These are phyloP conservation scores for Palaemon carinicauda DNA, from an alignment of 1,140 invertebrate species.

Conservation along the genomic window DNA sequence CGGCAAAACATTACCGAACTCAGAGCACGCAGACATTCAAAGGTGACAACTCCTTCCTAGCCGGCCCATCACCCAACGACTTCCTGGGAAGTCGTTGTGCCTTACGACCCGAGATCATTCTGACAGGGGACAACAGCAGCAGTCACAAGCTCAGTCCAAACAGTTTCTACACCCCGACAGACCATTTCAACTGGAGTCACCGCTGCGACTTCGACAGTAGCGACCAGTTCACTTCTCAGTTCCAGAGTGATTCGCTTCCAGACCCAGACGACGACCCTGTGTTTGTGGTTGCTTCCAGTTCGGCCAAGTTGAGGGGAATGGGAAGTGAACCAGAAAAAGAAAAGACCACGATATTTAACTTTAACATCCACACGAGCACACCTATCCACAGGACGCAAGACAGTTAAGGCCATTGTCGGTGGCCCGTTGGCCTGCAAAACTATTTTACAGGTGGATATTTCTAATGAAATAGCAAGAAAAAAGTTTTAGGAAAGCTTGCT, in stretches of 20 bases:
- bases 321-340: too few relatives aligned
- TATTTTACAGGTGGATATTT: too few relatives aligned
- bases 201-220: neutral
- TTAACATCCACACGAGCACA: too few relatives aligned
- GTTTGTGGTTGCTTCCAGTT: neutral
- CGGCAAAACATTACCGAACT: slow-evolving; percentile 26
- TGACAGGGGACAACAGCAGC: neutral
- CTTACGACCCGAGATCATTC: neutral
- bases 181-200: neutral
- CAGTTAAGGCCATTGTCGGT: too few relatives aligned
- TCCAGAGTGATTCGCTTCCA: neutral
- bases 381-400: too few relatives aligned
- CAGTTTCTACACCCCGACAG: neutral
- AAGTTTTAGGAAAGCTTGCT: too few relatives aligned
- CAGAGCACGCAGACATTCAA: slow-evolving; percentile 37
- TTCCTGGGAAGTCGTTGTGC: neutral
- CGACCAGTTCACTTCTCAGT: neutral
- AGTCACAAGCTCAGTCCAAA: too few relatives aligned
- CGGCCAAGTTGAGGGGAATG: too few relatives aligned
- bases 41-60: neutral
- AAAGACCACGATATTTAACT: too few relatives aligned
- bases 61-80: neutral
- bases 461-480: too few relatives aligned
- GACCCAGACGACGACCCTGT: neutral
- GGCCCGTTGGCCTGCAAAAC: too few relatives aligned